Evolutionary conservation across 2,113 vertebrate species (phyloP).

Genomic region (Plecturocebus donacophilus): DNA sequence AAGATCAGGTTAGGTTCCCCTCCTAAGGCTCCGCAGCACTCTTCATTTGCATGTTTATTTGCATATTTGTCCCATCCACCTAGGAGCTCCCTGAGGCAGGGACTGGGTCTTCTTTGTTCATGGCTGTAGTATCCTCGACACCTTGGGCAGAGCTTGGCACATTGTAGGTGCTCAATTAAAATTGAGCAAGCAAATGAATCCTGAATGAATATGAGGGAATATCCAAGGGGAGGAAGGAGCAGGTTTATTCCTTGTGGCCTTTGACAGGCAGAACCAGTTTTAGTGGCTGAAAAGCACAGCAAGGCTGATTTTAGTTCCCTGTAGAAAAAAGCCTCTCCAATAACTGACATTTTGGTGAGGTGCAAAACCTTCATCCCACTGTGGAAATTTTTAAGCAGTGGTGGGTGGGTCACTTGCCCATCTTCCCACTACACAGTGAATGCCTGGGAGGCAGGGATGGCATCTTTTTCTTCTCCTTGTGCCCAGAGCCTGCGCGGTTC

Average conservation of each 20-base stretch:
- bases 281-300: not conserved
- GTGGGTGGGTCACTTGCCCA: not conserved
- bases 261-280: not conserved
- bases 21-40: too few species aligned
- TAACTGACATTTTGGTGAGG: too few species aligned
- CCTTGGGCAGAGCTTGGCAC: not conserved
- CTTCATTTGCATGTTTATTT: not conserved
- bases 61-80: not conserved
- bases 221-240: not conserved
- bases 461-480: not conserved
- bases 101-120: too few species aligned
- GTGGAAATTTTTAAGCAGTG: not conserved
- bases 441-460: not conserved
- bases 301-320: not conserved
- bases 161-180: fast-evolving
- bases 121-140: not conserved
- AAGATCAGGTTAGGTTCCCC: not conserved
- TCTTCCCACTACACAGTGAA: not conserved
- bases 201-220: too few species aligned
- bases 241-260: not conserved
- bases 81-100: too few species aligned
- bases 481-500: not conserved
- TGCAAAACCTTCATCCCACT: not conserved
- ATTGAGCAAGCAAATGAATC: not conserved
- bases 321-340: not conserved